phyloP scores from a whole-genome alignment of 2,113 vertebrate genomes.

The Ia io region DNA sequence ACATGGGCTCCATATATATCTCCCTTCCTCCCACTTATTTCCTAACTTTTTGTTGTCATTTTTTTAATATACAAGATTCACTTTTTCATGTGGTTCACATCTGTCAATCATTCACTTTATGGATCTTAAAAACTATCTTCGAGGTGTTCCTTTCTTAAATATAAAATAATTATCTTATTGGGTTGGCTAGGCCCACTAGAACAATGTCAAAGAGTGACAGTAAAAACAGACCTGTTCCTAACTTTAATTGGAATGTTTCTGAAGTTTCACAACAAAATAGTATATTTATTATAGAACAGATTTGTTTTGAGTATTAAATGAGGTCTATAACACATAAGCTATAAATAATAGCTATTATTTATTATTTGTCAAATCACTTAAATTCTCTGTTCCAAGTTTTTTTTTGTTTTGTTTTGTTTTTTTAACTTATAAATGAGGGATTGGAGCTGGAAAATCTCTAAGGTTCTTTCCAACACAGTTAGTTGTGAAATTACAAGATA shows the following conservation, averaged over 20 bases:
- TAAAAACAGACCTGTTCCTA: not conserved
- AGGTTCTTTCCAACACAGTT: not conserved
- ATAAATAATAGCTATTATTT: not conserved
- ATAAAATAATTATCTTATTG: not conserved
- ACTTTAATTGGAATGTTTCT: not conserved
- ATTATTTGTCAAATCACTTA: constrained; percentile 22
- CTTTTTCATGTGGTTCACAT: not conserved
- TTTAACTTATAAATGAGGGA: not conserved
- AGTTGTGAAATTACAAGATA: not conserved
- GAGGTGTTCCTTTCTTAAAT: not conserved
- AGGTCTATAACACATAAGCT: not conserved
- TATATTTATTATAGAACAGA: not conserved
- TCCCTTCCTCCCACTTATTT: not conserved
- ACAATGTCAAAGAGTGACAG: not conserved
- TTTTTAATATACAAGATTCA: not conserved
- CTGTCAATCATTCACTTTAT: not conserved
- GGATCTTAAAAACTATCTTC: constrained; percentile 21
- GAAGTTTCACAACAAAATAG: not conserved
- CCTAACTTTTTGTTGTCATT: not conserved
- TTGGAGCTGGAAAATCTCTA: not conserved
- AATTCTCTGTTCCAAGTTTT: not conserved
- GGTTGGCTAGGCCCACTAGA: not conserved
- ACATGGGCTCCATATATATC: not conserved
- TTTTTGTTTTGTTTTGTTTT: no score
- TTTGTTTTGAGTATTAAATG: not conserved